A percentile compares a stretch with the other conserved stretches of the same genome.
Evolutionary conservation across 37 sponge, comb jelly and placozoan genomes (phyloP).

Genomic region (Agelas oroides): DNA sequence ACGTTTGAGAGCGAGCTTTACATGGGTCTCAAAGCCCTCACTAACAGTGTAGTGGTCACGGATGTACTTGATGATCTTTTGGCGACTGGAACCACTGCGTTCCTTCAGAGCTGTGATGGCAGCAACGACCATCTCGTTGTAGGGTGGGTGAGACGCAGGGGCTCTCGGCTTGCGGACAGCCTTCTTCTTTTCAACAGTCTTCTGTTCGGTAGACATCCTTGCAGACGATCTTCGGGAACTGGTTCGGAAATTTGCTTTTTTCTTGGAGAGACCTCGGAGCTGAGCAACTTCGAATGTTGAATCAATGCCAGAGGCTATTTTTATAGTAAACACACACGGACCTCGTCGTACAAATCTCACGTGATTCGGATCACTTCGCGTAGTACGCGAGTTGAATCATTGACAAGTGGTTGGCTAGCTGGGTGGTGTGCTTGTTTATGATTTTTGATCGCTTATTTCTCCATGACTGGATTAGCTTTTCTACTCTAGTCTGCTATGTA

Average conservation of each 20-base stretch:
- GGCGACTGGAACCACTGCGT: slow-evolving; percentile 82
- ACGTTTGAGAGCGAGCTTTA: slow-evolving; percentile 79
- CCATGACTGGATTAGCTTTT: background rate
- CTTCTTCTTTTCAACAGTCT: slow-evolving; percentile 21
- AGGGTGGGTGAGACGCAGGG: slow-evolving; percentile 81
- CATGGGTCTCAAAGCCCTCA: slow-evolving; percentile 60
- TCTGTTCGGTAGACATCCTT: background rate
- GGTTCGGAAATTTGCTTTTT: background rate
- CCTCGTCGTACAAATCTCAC: slow-evolving; percentile 26
- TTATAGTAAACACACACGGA: slow-evolving; percentile 48
- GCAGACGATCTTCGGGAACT: background rate
- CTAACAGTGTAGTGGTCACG: slow-evolving; percentile 80
- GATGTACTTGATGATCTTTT: slow-evolving; percentile 93
- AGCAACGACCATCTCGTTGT: slow-evolving; percentile 84
- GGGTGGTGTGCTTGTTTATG: slow-evolving; percentile 44
- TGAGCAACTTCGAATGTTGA: background rate
- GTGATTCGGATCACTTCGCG: slow-evolving; percentile 44
- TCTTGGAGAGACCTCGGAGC: background rate
- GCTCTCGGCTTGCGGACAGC: slow-evolving; percentile 45
- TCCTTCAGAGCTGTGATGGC: slow-evolving; percentile 79
- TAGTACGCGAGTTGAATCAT: background rate
- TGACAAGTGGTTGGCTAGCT: background rate
- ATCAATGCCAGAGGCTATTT: background rate
- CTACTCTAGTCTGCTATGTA: background rate
- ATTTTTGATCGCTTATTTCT: slow-evolving; percentile 36